Evolutionary conservation across 2,888 invertebrate species (phyloP), one percentile per base, ranked within the genome.

Genomic region (Caenorhabditis angaria): DNA sequence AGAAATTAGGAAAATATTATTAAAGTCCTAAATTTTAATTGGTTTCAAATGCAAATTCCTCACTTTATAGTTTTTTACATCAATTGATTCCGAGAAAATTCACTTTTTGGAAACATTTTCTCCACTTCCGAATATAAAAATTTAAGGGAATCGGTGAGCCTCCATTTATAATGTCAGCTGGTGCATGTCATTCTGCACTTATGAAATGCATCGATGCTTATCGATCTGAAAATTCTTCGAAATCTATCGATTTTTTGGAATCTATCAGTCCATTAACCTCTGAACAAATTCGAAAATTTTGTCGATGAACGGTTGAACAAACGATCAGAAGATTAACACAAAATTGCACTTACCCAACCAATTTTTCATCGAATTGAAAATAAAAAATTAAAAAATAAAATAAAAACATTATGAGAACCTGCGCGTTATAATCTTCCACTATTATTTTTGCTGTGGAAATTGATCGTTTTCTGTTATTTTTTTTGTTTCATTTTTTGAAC

Each of bases 131-230:
- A 50, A 10, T 35, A 4, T 14, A 22, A 14, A 22, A 5, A 47
- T 56, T 75, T 29, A 14, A 80, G 74, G 82, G 81, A 51, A 70
- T 82, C 51, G 82, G 82, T 10, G 82, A 82, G 57, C 82, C 82
- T 14, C 82, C 82, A 6, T 47, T 78, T 27, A 73, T 80, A 55
- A 72, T 82, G 35, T 76, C 91, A 0, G 93, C 93, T 88, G 94
- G 94, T 86, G 96, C 95, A 0, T 93, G 95, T 70, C 93, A 92
- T 69, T 86, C 88, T 10, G 95, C 95, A 0, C 92, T 97, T 63
- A 67, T 76, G 70, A 55, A 65, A 22, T 61, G 60, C 8, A 53
- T 74, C 6, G 69, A 70, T n/a, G 24, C 20, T 25, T 65, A 29
- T 27, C 62, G 74, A 55, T 27, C 32, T 6, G 53, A 74, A 50